These are phyloP conservation scores for Lacanobia wlatinum DNA, from an alignment of 2,888 invertebrate species.

Conservation along the genomic window DNA sequence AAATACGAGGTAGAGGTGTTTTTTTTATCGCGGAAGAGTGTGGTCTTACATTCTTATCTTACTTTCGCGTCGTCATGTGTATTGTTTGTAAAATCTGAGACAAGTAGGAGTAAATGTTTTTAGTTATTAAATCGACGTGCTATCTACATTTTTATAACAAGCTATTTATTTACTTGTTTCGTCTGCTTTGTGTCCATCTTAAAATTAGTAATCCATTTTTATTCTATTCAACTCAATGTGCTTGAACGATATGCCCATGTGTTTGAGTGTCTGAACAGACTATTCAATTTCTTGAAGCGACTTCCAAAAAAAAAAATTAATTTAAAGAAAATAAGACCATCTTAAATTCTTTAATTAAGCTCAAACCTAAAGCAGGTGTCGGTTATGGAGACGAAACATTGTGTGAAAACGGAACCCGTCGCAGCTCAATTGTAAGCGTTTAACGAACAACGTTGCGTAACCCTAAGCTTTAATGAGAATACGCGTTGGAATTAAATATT, in stretches of 20 bases:
- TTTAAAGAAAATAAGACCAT: slow-evolving; percentile 1
- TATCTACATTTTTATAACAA: background rate
- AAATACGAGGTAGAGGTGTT: slow-evolving; percentile 9
- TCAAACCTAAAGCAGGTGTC: background rate
- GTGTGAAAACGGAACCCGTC: slow-evolving; percentile 60
- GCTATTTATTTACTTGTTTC: too few species aligned
- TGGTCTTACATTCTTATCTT: slow-evolving; percentile 15
- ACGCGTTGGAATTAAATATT: slow-evolving; percentile 61
- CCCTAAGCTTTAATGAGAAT: slow-evolving; percentile 62
- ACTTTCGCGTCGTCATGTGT: slow-evolving; percentile 13
- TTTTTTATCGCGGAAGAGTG: slow-evolving; percentile 51
- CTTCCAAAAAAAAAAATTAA: background rate
- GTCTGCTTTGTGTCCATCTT: too few species aligned
- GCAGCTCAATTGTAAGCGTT: slow-evolving; percentile 54
- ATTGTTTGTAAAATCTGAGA: slow-evolving; percentile 3
- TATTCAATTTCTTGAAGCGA: background rate
- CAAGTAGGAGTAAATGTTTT: background rate
- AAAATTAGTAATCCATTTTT: too few species aligned
- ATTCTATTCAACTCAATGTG: too few species aligned
- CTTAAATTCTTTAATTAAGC: slow-evolving; percentile 15
- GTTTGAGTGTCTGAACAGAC: background rate
- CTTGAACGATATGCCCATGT: background rate
- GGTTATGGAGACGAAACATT: slow-evolving; percentile 33
- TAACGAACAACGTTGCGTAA: slow-evolving; percentile 57
- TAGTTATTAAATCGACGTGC: background rate